Evolutionary conservation across 2,888 invertebrate genomes (phyloP).

Genomic region (Pharmacophagus antenor): DNA sequence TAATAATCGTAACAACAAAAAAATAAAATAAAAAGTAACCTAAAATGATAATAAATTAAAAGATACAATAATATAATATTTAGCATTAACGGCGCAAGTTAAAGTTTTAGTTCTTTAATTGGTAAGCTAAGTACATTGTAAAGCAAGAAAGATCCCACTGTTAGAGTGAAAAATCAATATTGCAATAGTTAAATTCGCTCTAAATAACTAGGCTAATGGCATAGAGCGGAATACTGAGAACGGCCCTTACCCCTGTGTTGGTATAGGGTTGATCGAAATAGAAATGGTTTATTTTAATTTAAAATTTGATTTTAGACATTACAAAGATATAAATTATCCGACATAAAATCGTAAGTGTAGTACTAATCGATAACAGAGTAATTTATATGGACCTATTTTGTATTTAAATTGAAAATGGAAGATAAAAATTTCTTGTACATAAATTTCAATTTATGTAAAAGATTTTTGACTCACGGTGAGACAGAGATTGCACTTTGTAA

Average conservation of each 20-base stretch:
- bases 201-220: constrained; percentile 73
- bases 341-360: too few species aligned
- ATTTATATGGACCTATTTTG: too few species aligned
- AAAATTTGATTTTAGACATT: too few species aligned
- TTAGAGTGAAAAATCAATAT: constrained; percentile 71
- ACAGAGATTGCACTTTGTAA: too few species aligned
- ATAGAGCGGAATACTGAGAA: constrained; percentile 58
- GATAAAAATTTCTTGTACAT: too few species aligned
- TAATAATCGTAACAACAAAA: background rate
- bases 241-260: constrained; percentile 36
- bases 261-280: constrained; percentile 33
- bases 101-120: too few species aligned
- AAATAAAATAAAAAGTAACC: background rate
- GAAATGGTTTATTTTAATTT: background rate
- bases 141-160: constrained; percentile 37
- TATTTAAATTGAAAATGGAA: too few species aligned
- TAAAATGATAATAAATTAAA: background rate
- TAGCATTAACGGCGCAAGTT: background rate
- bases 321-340: too few species aligned
- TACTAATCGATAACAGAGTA: too few species aligned
- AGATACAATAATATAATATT: background rate
- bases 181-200: constrained; percentile 63
- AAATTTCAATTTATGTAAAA: too few species aligned
- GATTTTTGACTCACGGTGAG: too few species aligned
- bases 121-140: background rate